A percentile compares a stretch with the other conserved stretches of the same genome.
Evolutionary conservation across 2,888 invertebrate species (phyloP).

Genomic region (Drosophila macrospina): DNA sequence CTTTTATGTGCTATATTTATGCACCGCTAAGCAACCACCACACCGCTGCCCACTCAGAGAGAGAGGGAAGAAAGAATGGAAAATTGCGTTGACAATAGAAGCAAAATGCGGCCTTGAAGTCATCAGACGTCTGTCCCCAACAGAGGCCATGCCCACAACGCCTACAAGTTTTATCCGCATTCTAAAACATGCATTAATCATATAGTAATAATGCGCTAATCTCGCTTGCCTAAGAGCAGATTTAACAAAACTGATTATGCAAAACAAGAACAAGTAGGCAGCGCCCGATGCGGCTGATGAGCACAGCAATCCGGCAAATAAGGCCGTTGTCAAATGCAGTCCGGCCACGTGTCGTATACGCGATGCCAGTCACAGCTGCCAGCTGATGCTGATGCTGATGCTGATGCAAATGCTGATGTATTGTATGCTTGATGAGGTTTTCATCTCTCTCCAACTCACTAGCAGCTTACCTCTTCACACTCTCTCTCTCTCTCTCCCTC

Average conservation of each 20-base stretch:
- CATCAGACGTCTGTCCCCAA: constrained; percentile 43
- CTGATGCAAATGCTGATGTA: constrained; percentile 21
- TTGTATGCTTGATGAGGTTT: constrained; percentile 23
- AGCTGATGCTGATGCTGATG: constrained; percentile 17
- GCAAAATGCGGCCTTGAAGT: constrained; percentile 62
- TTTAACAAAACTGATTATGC: constrained; percentile 65
- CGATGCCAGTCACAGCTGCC: constrained; percentile 29
- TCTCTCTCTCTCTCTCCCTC: background rate
- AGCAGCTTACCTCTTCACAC: background rate
- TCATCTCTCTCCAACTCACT: background rate
- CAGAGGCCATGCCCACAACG: constrained; percentile 36
- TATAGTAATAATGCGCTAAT: constrained; percentile 69
- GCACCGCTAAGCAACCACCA: constrained; percentile 23
- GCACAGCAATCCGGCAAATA: constrained; percentile 16
- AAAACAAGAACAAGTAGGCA: constrained; percentile 27
- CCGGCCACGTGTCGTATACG: constrained; percentile 45
- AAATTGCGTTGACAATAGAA: constrained; percentile 60
- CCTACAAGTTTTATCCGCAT: constrained; percentile 1
- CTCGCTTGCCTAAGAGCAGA: constrained; percentile 55
- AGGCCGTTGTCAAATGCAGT: constrained; percentile 47
- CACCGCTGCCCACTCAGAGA: background rate
- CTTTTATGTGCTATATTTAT: constrained; percentile 75
- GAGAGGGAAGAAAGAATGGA: constrained; percentile 10
- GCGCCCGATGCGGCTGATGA: constrained; percentile 4
- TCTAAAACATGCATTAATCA: constrained; percentile 50